A percentile compares a stretch with the other conserved stretches of the same genome.
Evolutionary conservation across 2,888 invertebrate genomes (phyloP).

Genomic region (Disparrhopalites patrizii): DNA sequence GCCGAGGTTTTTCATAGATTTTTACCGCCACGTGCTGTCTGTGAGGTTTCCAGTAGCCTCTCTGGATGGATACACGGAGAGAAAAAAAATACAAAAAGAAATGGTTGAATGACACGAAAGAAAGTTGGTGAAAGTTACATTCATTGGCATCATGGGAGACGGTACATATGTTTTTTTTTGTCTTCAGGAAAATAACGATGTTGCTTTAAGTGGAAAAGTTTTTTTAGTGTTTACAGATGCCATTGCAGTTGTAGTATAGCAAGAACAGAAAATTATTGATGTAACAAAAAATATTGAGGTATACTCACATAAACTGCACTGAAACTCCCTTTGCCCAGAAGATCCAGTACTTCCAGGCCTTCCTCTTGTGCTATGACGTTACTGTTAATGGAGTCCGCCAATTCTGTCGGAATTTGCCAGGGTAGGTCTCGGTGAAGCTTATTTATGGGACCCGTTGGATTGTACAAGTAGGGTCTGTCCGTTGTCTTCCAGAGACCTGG

Average conservation of each 20-base stretch:
- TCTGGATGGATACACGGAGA: neutral
- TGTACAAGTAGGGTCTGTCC: slow-evolving; percentile 13
- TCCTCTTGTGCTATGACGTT: slow-evolving; percentile 3
- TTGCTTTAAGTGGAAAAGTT: too few relatives aligned
- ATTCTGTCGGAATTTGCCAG: neutral
- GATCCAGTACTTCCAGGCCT: slow-evolving; percentile 10
- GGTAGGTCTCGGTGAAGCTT: slow-evolving; percentile 17
- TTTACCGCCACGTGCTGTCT: slow-evolving; percentile 25
- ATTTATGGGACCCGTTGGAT: neutral
- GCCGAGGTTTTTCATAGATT: slow-evolving; percentile 24
- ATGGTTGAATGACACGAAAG: too few relatives aligned
- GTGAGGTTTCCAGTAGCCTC: slow-evolving; percentile 24
- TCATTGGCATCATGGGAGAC: too few relatives aligned
- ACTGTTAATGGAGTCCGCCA: neutral
- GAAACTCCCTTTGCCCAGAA: slow-evolving; percentile 11
- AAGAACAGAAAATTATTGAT: neutral
- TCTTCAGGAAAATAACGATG: too few relatives aligned
- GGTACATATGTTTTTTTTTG: too few relatives aligned
- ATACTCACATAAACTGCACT: slow-evolving; percentile 19
- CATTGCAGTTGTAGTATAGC: too few relatives aligned
- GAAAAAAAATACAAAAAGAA: neutral
- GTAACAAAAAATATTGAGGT: neutral
- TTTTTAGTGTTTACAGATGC: too few relatives aligned
- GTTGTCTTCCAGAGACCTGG: slow-evolving; percentile 53
- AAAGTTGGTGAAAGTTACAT: too few relatives aligned